Conservation (phyloP, 2,113 vertebrate genomes). For the Pseudorectes ferrugineus region DNA sequence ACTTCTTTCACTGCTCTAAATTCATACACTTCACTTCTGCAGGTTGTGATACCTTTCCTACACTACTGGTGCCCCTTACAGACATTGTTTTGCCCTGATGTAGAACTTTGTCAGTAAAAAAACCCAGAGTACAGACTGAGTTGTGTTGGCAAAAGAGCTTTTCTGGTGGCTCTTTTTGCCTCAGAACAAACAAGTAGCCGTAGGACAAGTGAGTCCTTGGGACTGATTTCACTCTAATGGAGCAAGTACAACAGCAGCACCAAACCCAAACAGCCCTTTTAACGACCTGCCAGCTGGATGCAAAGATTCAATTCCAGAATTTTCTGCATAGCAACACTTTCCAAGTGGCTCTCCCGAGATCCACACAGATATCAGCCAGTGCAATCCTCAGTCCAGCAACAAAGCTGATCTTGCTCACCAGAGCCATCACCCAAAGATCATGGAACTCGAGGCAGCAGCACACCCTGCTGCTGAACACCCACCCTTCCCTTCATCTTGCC, state of each 20-base stretch:
- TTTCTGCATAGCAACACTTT: background rate
- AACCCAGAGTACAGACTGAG: background rate
- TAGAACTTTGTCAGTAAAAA: background rate
- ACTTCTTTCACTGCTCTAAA: background rate
- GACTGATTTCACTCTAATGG: background rate
- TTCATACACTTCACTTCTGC: background rate
- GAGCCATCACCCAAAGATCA: background rate
- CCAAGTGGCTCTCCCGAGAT: background rate
- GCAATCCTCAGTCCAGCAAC: background rate
- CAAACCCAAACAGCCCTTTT: background rate
- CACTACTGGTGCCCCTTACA: background rate
- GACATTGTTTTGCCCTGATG: background rate
- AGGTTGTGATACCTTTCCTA: background rate
- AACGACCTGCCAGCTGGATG: background rate
- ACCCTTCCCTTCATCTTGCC: background rate
- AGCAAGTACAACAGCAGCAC: background rate
- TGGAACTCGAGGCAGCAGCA: accelerated
- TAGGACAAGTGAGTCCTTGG: background rate
- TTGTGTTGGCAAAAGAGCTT: background rate
- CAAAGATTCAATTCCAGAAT: background rate
- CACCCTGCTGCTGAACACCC: background rate
- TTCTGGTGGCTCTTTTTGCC: background rate
- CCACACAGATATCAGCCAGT: background rate
- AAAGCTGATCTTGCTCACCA: background rate
- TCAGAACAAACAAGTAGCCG: background rate